These are phyloP conservation scores for Clupea harengus DNA, from an alignment of 2,113 vertebrate genomes.

Conservation along the genomic window DNA sequence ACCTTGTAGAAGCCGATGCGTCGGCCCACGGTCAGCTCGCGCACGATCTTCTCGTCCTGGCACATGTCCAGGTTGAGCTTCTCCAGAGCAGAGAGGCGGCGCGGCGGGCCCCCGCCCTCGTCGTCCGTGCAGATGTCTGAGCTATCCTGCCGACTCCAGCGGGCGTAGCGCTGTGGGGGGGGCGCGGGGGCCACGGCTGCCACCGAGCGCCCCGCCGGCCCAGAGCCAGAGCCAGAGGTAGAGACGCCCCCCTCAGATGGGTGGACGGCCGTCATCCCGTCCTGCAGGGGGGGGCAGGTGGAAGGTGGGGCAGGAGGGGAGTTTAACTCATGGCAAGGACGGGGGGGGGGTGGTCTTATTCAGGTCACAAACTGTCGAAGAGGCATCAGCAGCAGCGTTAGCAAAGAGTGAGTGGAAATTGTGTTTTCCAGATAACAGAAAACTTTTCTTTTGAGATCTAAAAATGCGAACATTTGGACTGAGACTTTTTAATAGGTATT, in stretches of 20 bases:
- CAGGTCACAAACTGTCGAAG: background rate
- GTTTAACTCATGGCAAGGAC: constrained; percentile 64
- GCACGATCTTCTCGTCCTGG: constrained; percentile 89
- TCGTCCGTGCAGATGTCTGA: constrained; percentile 75
- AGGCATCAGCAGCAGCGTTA: background rate
- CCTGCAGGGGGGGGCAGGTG: constrained; percentile 50
- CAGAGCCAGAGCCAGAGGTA: constrained; percentile 41
- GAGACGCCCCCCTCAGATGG: constrained; percentile 65
- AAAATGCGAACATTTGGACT: background rate
- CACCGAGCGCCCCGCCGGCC: background rate
- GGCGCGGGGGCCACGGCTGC: constrained; percentile 35
- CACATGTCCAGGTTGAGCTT: constrained; percentile 90
- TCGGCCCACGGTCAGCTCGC: constrained; percentile 89
- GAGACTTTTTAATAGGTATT: background rate
- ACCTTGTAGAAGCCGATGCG: constrained; percentile 95
- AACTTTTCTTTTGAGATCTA: background rate
- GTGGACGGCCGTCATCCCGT: constrained; percentile 87
- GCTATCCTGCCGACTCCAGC: constrained; percentile 81
- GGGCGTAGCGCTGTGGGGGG: constrained; percentile 59
- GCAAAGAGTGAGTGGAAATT: background rate
- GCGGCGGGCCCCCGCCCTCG: constrained; percentile 71
- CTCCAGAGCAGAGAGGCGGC: constrained; percentile 84
- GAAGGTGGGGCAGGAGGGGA: constrained; percentile 49
- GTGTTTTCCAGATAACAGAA: background rate
- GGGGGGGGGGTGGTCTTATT: background rate